These are phyloP conservation scores for Thymelicus sylvestris DNA, from an alignment of 2,888 invertebrate genomes.

Conservation along the genomic window DNA sequence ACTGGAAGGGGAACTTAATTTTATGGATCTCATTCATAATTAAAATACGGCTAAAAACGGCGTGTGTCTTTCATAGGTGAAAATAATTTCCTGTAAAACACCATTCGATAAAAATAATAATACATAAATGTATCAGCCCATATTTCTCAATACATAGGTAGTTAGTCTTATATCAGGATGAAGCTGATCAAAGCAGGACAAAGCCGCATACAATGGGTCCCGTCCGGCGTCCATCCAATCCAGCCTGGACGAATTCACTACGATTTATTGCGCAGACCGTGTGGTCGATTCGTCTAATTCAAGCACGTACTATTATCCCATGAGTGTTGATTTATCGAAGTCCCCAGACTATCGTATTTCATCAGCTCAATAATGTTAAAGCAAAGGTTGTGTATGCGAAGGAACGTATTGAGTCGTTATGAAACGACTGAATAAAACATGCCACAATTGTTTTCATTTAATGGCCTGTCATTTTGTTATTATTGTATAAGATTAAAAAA, in stretches of 20 bases:
- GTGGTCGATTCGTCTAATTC: conserved; percentile 36
- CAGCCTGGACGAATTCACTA: conserved; percentile 11
- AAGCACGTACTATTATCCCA: conserved; percentile 37
- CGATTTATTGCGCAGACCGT: conserved; percentile 28
- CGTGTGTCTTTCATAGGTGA: too few relatives aligned
- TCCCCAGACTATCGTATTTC: conserved; percentile 36
- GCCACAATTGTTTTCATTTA: conserved; percentile 24
- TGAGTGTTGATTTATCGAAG: conserved; percentile 37
- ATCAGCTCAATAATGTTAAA: conserved; percentile 35
- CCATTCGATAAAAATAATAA: too few relatives aligned
- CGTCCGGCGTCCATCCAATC: background rate
- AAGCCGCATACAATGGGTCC: background rate
- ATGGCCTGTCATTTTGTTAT: background rate
- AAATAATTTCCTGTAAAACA: too few relatives aligned
- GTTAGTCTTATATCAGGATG: too few relatives aligned
- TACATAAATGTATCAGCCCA: too few relatives aligned
- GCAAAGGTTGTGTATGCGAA: conserved; percentile 34
- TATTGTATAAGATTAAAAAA: too few relatives aligned
- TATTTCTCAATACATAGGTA: too few relatives aligned
- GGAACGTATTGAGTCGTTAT: conserved; percentile 32
- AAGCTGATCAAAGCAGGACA: too few relatives aligned
- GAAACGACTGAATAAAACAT: conserved; percentile 34
- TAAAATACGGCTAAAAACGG: too few relatives aligned
- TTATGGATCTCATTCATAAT: too few relatives aligned
- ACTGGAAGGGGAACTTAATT: too few relatives aligned